Evolutionary conservation across 1,140 invertebrate genomes (phyloP).

Genomic region (Steinernema feltiae): DNA sequence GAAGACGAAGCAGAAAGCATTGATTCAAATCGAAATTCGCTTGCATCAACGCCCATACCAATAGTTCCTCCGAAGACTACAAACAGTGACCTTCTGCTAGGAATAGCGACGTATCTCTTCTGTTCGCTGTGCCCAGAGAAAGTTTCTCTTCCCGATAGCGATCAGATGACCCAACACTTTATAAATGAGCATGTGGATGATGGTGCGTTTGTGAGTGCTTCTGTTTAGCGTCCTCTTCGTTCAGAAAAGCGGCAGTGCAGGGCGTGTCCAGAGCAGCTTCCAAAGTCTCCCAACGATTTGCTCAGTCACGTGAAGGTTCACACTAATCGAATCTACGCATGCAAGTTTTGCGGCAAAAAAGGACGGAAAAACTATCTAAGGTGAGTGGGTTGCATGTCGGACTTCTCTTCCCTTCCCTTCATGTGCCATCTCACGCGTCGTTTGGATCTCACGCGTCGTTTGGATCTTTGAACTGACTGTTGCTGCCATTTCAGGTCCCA

Average conservation of each 20-base stretch:
- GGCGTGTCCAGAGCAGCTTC: slow-evolving; percentile 12
- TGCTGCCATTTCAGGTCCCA: no score
- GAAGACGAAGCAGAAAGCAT: background rate
- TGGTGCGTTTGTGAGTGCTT: slow-evolving; percentile 1
- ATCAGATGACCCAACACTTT: slow-evolving; percentile 26
- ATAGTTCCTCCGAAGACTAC: background rate
- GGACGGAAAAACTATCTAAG: slow-evolving; percentile 71
- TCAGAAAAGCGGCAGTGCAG: slow-evolving; percentile 24
- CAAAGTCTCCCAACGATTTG: slow-evolving; percentile 15
- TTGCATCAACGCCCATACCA: background rate
- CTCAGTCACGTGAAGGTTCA: slow-evolving; percentile 20
- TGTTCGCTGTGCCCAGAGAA: slow-evolving; percentile 26
- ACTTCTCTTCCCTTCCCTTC: no score
- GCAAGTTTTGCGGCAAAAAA: slow-evolving; percentile 33
- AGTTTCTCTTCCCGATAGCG: slow-evolving; percentile 15
- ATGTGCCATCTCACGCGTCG: no score
- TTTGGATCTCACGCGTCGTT: no score
- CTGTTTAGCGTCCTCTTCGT: background rate
- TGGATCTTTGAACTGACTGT: no score
- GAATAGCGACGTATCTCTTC: slow-evolving; percentile 30
- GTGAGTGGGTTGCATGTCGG: no score
- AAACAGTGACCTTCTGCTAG: slow-evolving; percentile 22
- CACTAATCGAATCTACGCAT: slow-evolving; percentile 30
- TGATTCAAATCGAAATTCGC: background rate
- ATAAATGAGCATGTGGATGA: slow-evolving; percentile 25